Evolutionary conservation across 2,888 invertebrate species (phyloP).

Genomic region (Luffia ferchaultella): DNA sequence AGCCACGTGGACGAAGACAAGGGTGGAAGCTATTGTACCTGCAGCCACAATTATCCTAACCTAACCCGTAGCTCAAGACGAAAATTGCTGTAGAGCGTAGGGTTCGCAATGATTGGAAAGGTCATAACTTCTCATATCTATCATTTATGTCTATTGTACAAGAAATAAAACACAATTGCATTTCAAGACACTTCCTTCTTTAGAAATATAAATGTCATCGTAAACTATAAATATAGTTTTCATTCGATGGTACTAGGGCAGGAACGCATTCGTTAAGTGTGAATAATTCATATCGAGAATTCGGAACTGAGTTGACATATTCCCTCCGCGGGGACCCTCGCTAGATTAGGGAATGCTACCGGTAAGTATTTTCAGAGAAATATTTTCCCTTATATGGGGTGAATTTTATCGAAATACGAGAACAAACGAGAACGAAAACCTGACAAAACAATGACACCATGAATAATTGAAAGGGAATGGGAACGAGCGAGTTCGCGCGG

Average conservation of each 20-base stretch:
- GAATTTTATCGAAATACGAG: neutral
- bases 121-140: too few species aligned
- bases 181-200: too few species aligned
- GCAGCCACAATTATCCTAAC: too few species aligned
- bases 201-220: too few species aligned
- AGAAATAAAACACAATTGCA: too few species aligned
- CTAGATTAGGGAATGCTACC: neutral
- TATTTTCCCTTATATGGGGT: neutral
- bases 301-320: conserved; percentile 35
- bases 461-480: neutral
- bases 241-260: neutral
- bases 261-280: conserved; percentile 20
- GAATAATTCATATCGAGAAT: conserved; percentile 54
- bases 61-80: too few species aligned
- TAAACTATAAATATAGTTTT: too few species aligned
- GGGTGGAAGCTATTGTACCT: too few species aligned
- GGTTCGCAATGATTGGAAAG: too few species aligned
- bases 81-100: too few species aligned
- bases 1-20: too few species aligned
- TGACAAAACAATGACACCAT: neutral
- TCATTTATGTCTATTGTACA: too few species aligned
- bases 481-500: neutral
- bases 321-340: conserved; percentile 28
- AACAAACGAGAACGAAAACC: neutral
- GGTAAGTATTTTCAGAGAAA: neutral